Base-by-base conservation (phyloP, 92 coral and sea anemone genomes). In the Muricea muricata region DNA sequence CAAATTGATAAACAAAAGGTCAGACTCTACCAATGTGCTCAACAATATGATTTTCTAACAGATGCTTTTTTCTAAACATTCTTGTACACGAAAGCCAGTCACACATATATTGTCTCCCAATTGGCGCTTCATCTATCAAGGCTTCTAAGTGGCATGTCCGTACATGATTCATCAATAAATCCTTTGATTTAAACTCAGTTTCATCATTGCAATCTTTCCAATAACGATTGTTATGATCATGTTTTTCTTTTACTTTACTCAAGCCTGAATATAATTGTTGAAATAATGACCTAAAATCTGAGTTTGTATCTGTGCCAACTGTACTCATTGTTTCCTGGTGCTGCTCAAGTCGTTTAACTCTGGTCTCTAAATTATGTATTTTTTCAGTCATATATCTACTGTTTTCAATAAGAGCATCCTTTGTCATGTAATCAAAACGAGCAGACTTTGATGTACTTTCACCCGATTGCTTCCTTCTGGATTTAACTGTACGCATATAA, bases 351-450 rank as follows among this genome's bases (percentile, higher is more conserved):
- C 76, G 45, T n/a, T n/a, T n/a, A n/a, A n/a, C n/a, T n/a, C n/a
- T n/a, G n/a, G n/a, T n/a, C n/a, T n/a, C n/a, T n/a, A 39, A 39
- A 28, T 83, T 81, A 77, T 81, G 78, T 66, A 86, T 47, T 76
- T 90, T 82, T 15, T 23, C 47, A 66, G 90, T 58, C 61, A 45
- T 55, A 20, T 82, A 42, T 72, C 87, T 85, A 2, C 72, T 69
- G 12, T 46, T 40, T 15, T 89, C 55, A 41, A 79, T 30, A 24
- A 89, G 83, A 21, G 85, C 86, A 8, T 80, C 29, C 55, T 80
- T 90, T 2, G 46, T 45, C 73, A 90, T 32, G 73, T 86, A 73
- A 45, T 86, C 90, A 81, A 80, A 86, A 23, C 84, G 75, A 17
- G 85, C 73, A 69, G 58, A 34, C 33, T 82, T 88, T 48, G 56